Evolutionary conservation across 2,888 invertebrate species (phyloP).

Genomic region (Venusia cambrica): DNA sequence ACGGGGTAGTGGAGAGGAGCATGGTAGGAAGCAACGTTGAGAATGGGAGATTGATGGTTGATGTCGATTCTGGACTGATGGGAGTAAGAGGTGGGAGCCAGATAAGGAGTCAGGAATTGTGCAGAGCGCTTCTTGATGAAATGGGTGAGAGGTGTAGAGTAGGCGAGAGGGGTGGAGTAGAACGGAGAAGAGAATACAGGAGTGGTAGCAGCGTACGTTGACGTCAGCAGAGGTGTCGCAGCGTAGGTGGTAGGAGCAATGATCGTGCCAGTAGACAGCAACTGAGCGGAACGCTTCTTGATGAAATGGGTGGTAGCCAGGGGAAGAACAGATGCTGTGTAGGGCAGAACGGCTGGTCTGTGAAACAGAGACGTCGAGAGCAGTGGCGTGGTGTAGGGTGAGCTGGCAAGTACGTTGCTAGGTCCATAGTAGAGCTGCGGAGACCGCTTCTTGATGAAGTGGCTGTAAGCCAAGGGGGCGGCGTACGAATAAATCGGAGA

Average conservation of each 20-base stretch:
- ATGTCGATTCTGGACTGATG: constrained; percentile 48
- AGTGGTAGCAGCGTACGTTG: constrained; percentile 41
- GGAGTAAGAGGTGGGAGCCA: constrained; percentile 47
- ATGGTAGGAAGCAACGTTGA: constrained; percentile 40
- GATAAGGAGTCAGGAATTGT: constrained; percentile 37
- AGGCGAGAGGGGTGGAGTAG: constrained; percentile 43
- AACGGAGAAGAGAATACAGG: constrained; percentile 35
- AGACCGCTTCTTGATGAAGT: constrained; percentile 53
- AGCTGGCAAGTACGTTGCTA: constrained; percentile 28
- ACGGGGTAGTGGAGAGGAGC: constrained; percentile 30
- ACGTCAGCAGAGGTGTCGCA: constrained; percentile 41
- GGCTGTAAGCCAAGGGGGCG: constrained; percentile 45
- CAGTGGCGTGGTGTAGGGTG: constrained; percentile 25
- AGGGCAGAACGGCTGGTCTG: constrained; percentile 13
- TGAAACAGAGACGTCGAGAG: constrained; percentile 23
- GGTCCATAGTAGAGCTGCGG: constrained; percentile 32
- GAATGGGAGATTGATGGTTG: constrained; percentile 36
- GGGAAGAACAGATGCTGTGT: constrained; percentile 20
- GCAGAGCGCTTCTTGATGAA: constrained; percentile 58
- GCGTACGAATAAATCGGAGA: constrained; percentile 51
- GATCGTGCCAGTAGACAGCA: constrained; percentile 23
- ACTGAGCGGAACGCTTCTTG: constrained; percentile 35
- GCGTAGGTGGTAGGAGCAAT: constrained; percentile 38
- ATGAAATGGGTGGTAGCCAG: constrained; percentile 39
- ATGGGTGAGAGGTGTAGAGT: constrained; percentile 47